Evolutionary conservation across 2,888 invertebrate genomes (phyloP), one percentile per base, ranked within the genome.

Genomic region (Kuschelorhynchus macadamiae): DNA sequence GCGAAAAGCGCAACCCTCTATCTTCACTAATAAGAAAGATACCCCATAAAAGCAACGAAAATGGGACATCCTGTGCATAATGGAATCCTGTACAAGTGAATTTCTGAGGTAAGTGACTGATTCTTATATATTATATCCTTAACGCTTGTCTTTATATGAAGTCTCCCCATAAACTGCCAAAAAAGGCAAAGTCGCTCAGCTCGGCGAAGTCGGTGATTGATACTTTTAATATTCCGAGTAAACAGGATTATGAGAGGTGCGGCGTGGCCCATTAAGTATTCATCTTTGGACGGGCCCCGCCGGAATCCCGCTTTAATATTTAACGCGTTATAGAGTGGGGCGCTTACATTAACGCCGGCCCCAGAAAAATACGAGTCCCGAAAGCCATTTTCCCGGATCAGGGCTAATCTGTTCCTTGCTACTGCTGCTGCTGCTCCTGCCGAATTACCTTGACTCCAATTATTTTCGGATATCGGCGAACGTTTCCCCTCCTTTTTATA

Each of bases 351-450:
- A 74, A 74, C 75, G 75, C 71, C 74, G 59, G 69, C 56, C 71
- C 12, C 66, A 59, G 66, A 76, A 76, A 76, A 78, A 78, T 78
- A 77, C 72, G 75, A 76, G 76, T 74, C 76, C 72, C 67, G 72
- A 78, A 79, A 79, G 77, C 79, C 79, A 79, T 81, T 80, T 76
- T 75, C 76, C 71, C 67, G 78, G 80, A 80, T 81, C 79, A 79
- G 75, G 73, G 75, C 76, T 81, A 80, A 81, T 79, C 80, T 78
- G 77, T 73, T 57, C 59, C 57, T 52, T 50, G 65, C 59, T 59
- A n/a, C n/a, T n/a, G n/a, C n/a, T n/a, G n/a, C n/a, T n/a, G n/a
- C n/a, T n/a, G n/a, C n/a, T n/a, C n/a, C n/a, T n/a, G 44, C 32
- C 36, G 64, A 64, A 56, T 64, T 64, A 57, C 56, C 56, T 64